phyloP scores from a whole-genome alignment of 2,797 vertebrate genomes.

The Esox masquinongy region DNA sequence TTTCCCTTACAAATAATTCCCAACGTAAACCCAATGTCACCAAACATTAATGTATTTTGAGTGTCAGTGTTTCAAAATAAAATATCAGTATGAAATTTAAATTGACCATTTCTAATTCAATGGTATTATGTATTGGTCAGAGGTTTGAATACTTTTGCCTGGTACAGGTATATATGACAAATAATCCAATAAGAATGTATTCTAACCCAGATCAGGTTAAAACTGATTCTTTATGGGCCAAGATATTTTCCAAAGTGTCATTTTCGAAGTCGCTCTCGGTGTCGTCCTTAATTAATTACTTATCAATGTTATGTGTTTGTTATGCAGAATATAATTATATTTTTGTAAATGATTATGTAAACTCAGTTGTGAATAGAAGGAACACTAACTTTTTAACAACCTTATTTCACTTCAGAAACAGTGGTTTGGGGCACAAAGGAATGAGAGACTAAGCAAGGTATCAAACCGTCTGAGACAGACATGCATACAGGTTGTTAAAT shows the following conservation, averaged over 20 bases:
- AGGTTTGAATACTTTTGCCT: too few relatives aligned
- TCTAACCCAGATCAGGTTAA: too few relatives aligned
- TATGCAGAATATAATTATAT: constrained; percentile 75
- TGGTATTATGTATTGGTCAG: too few relatives aligned
- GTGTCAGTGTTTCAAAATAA: too few relatives aligned
- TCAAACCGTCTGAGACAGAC: neutral
- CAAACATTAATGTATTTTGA: too few relatives aligned
- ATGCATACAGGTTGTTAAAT: too few relatives aligned
- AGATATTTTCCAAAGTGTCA: constrained; percentile 20
- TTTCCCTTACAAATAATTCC: too few relatives aligned
- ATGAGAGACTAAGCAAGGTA: constrained; percentile 9
- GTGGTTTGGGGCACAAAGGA: neutral
- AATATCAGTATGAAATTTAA: too few relatives aligned
- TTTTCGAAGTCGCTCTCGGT: constrained; percentile 10
- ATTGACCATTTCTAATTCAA: too few relatives aligned
- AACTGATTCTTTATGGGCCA: neutral
- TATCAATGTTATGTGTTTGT: constrained; percentile 62
- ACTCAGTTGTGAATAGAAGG: constrained; percentile 51
- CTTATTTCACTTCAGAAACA: neutral
- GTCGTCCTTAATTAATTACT: constrained; percentile 45
- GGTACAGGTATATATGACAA: too few relatives aligned
- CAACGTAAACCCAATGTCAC: too few relatives aligned
- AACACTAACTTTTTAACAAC: neutral
- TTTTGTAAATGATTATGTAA: constrained; percentile 75
- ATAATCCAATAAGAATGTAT: too few relatives aligned